Conservation (phyloP, 2,888 invertebrate species). For the Ctenicera cuprea region DNA sequence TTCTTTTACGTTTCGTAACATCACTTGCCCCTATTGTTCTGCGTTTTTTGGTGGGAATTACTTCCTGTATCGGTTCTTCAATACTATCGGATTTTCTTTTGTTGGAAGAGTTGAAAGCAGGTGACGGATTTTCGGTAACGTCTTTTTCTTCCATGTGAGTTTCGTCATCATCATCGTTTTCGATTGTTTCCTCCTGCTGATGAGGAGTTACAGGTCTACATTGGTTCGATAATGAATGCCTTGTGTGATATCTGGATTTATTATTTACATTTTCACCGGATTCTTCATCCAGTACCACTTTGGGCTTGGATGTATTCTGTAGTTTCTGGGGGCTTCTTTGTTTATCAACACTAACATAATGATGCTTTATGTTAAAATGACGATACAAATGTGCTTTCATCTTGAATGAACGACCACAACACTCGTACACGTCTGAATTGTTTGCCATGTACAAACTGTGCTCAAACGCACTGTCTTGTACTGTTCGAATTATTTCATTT, state of each 20-base stretch:
- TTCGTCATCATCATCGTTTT: background rate
- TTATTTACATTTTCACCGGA: background rate
- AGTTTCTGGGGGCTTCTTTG: background rate
- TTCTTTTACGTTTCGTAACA: background rate
- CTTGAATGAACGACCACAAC: constrained; percentile 40
- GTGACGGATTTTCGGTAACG: background rate
- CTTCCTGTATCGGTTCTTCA: background rate
- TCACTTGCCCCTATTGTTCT: constrained; percentile 4
- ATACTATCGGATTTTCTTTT: background rate
- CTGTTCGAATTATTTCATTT: background rate
- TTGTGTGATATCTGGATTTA: background rate
- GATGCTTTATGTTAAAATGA: constrained; percentile 42
- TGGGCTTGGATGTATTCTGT: background rate
- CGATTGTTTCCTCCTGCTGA: background rate
- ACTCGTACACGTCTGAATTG: constrained; percentile 25
- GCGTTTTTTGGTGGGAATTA: background rate
- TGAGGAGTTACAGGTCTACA: background rate
- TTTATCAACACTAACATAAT: background rate
- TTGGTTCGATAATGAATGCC: background rate
- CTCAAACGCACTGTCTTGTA: background rate
- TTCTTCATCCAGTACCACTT: background rate
- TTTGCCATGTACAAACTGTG: constrained; percentile 7
- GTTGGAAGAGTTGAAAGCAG: no score
- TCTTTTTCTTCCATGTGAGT: background rate
- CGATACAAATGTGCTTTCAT: constrained; percentile 46